Conservation (phyloP, 2,888 invertebrate species). For the Camptogramma bilineatum region DNA sequence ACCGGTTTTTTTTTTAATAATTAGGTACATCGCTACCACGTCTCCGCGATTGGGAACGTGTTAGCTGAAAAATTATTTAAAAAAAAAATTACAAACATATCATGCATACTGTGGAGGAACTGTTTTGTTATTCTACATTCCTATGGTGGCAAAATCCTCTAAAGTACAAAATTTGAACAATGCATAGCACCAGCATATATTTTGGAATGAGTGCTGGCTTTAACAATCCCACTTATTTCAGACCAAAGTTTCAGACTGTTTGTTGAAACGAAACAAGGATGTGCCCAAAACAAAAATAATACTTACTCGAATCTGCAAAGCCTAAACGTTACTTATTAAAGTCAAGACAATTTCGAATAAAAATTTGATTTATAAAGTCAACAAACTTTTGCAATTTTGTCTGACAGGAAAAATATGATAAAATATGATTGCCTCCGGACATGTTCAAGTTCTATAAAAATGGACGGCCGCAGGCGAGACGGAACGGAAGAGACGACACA, state of each 20-base stretch:
- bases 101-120: slow-evolving; percentile 30
- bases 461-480: slow-evolving; percentile 49
- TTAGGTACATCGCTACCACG: not conserved
- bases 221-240: slow-evolving; percentile 32
- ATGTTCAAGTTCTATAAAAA: slow-evolving; percentile 57
- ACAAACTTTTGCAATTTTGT: slow-evolving; percentile 38
- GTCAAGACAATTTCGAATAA: slow-evolving; percentile 7
- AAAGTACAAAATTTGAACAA: slow-evolving; percentile 40
- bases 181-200: slow-evolving; percentile 28
- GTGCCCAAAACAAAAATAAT: not conserved
- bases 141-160: slow-evolving; percentile 31
- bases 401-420: slow-evolving; percentile 47
- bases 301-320: slow-evolving; percentile 4
- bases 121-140: slow-evolving; percentile 42
- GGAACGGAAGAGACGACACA: slow-evolving; percentile 51
- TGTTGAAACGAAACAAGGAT: slow-evolving; percentile 5
- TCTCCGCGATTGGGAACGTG: not conserved
- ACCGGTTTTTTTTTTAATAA: too few species aligned
- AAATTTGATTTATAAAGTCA: slow-evolving; percentile 3
- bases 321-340: slow-evolving; percentile 2
- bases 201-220: slow-evolving; percentile 31
- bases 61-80: slow-evolving; percentile 26
- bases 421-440: slow-evolving; percentile 56
- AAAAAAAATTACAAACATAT: slow-evolving; percentile 39
- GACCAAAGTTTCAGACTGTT: too few species aligned